Percentiles rank a stretch among this genome's conserved stretches.
Evolutionary conservation across 2,797 vertebrate species (phyloP).

Genomic region (Acipenser oxyrinchus): DNA sequence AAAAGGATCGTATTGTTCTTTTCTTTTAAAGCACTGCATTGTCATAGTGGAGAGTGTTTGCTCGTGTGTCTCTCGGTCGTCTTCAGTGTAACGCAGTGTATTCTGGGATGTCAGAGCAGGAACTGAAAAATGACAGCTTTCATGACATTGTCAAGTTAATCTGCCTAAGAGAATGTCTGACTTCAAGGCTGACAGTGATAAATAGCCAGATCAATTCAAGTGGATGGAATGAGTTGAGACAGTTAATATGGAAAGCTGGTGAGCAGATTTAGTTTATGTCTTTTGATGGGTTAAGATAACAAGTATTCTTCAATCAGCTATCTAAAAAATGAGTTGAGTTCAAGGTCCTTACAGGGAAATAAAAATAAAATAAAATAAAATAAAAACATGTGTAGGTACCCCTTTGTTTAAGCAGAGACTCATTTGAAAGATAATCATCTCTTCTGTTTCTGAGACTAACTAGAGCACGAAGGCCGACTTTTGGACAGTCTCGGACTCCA

Average conservation of each 20-base stretch:
- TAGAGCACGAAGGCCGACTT: too few species aligned
- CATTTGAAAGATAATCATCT: constrained; percentile 23
- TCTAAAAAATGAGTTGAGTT: constrained; percentile 31
- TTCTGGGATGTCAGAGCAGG: constrained; percentile 22
- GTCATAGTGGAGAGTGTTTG: not conserved
- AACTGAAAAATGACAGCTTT: constrained; percentile 31
- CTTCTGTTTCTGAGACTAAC: not conserved
- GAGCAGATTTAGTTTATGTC: constrained; percentile 54
- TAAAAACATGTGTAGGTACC: too few species aligned
- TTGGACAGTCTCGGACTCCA: too few species aligned
- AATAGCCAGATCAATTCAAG: constrained; percentile 43
- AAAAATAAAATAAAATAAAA: too few species aligned
- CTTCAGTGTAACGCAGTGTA: too few species aligned
- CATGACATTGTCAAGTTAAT: constrained; percentile 42
- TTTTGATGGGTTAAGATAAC: constrained; percentile 54
- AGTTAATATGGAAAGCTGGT: constrained; percentile 44
- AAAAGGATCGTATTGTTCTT: too few species aligned
- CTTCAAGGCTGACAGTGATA: constrained; percentile 43
- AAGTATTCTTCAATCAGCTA: constrained; percentile 56
- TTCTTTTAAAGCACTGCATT: not conserved
- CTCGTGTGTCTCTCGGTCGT: constrained; percentile 10
- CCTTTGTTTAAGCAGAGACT: constrained; percentile 19
- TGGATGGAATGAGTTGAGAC: constrained; percentile 51
- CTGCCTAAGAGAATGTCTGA: constrained; percentile 41
- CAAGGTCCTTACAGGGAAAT: too few species aligned